Percentiles rank a stretch among this genome's conserved stretches.
Evolutionary conservation across 2,888 invertebrate genomes (phyloP).

Genomic region (Torymus tubicola): DNA sequence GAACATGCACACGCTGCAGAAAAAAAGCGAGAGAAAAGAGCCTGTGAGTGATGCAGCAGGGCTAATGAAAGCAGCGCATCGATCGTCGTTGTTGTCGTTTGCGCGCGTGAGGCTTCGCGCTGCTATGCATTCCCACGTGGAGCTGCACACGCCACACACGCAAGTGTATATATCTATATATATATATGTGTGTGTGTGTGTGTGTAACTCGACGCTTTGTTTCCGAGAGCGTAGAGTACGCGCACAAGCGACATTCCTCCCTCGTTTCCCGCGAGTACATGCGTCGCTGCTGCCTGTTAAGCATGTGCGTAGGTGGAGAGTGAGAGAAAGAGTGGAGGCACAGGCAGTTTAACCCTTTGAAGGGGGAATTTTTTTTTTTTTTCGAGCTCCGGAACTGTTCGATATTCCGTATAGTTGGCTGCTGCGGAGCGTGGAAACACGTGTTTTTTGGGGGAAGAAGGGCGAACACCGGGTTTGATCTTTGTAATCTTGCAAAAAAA

Average conservation of each 20-base stretch:
- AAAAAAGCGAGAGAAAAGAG: constrained; percentile 17
- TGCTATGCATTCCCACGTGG: constrained; percentile 27
- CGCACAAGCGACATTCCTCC: neutral
- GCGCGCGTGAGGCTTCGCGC: constrained; percentile 40
- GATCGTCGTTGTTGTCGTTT: neutral
- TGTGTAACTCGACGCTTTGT: constrained; percentile 32
- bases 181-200: neutral
- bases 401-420: too few relatives aligned
- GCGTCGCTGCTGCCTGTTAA: too few relatives aligned
- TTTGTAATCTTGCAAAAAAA: too few relatives aligned
- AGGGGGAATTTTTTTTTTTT: too few relatives aligned
- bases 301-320: too few relatives aligned
- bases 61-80: constrained; percentile 31
- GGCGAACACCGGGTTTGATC: too few relatives aligned
- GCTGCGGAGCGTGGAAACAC: too few relatives aligned
- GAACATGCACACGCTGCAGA: neutral
- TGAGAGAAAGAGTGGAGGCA: too few relatives aligned
- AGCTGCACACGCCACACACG: neutral
- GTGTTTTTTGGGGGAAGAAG: too few relatives aligned
- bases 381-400: too few relatives aligned
- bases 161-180: neutral
- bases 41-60: neutral
- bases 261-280: too few relatives aligned
- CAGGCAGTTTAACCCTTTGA: too few relatives aligned
- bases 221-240: constrained; percentile 1